Base-by-base conservation (phyloP, 2,797 vertebrate species). In the Phaenicophaeus curvirostris region DNA sequence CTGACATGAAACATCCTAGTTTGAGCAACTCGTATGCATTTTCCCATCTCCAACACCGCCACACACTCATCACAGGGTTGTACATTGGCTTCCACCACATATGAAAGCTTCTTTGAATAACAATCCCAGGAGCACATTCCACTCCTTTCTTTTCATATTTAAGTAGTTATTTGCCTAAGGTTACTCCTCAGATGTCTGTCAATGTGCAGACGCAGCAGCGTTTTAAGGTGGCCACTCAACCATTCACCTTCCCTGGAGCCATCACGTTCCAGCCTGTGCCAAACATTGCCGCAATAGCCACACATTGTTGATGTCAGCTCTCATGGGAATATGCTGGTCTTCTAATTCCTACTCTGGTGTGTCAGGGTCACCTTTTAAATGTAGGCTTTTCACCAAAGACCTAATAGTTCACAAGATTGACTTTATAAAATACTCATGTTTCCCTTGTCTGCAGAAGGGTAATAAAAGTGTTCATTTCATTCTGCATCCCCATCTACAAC, bases 1-100 rank as follows among this genome's bases (percentile, higher is more conserved):
- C 9, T 1, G 18, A 23, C 3, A 24, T 0, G 12, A 81, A 39
- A 72, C 8, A 39, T 0, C 12, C 0, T 4, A 6, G 33, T 41
- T 65, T 44, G 41, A 82, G 57, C 51, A 68, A 81, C 42, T 46
- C 41, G 53, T 6, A 11, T 1, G 15, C 0, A 0, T 48, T 61
- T 37, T 63, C 28, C 37, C 6, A 6, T 3, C 57, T 35, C 55
- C 79, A 44, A 18, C 3, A 18, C 31, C 42, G n/a, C 57, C 71
- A 69, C 14, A 15, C 20, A 20, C 62, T 69, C 77, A 39, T 15
- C n/a, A 33, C 28, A 55, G 21, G 41, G 39, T 2, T 19, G 31
- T 2, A 20, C 30, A 20, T 35, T 8, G 59, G 24, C 57, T 61
- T 67, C 63, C 21, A 80, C 53, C 65, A 50, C 63, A 21, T 0